These are phyloP conservation scores for Isotomurus palustris DNA, from an alignment of 2,888 invertebrate species.

Conservation along the genomic window DNA sequence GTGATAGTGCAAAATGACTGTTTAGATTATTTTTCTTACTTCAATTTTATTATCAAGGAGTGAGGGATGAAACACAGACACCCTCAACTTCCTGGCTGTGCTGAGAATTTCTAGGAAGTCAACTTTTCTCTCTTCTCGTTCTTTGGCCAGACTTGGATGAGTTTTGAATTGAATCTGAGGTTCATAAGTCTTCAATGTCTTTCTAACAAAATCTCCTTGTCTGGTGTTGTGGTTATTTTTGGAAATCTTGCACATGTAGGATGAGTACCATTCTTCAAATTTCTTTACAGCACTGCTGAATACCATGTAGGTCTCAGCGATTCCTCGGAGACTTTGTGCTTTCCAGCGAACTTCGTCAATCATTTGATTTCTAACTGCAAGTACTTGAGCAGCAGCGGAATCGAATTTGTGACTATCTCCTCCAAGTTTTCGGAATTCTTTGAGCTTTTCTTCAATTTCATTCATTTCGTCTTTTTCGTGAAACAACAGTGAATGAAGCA, in stretches of 20 bases:
- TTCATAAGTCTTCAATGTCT: too few relatives aligned
- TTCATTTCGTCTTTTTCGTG: constrained; percentile 16
- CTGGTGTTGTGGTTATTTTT: constrained; percentile 1
- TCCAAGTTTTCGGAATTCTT: constrained; percentile 20
- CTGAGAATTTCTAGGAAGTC: constrained; percentile 31
- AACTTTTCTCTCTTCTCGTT: constrained; percentile 22
- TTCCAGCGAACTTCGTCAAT: constrained; percentile 23
- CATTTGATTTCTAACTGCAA: constrained; percentile 17
- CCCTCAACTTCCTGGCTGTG: constrained; percentile 24
- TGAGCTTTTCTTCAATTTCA: constrained; percentile 4
- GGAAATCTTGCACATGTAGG: constrained; percentile 24
- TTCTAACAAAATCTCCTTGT: constrained; percentile 12
- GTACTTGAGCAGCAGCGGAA: constrained; percentile 17
- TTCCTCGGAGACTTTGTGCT: constrained; percentile 3
- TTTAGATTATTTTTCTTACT: constrained; percentile 12
- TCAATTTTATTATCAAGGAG: constrained; percentile 34
- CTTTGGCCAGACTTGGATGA: constrained; percentile 9
- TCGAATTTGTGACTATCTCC: constrained; percentile 13
- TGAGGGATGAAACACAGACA: constrained; percentile 31
- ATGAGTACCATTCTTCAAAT: constrained; percentile 28
- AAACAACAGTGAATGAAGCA: not conserved
- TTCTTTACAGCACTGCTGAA: constrained; percentile 12
- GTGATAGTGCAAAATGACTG: not conserved
- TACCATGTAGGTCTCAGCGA: constrained; percentile 7
- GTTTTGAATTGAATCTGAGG: constrained; percentile 8